phyloP scores from a whole-genome alignment of 2,888 invertebrate species.

The Lomographa bimaculata region DNA sequence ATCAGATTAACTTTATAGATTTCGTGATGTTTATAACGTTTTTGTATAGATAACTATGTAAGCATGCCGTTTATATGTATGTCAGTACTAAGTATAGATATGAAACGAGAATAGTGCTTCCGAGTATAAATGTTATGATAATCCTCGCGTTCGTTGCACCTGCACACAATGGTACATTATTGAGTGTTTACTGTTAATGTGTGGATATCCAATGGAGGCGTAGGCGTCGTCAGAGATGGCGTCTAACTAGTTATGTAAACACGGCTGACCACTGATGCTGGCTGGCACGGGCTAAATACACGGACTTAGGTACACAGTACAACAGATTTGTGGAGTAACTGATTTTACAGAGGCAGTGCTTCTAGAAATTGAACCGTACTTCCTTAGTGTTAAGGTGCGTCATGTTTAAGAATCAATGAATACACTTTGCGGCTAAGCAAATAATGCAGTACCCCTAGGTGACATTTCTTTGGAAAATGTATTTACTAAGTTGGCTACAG shows the following conservation, averaged over 20 bases:
- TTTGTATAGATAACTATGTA: too few species aligned
- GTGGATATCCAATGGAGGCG: conserved; percentile 59
- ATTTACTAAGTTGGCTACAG: too few species aligned
- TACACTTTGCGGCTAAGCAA: too few species aligned
- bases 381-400: background rate
- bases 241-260: conserved; percentile 79
- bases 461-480: background rate
- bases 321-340: conserved; percentile 9
- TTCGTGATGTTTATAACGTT: too few species aligned
- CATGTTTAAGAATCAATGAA: too few species aligned
- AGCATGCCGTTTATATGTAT: too few species aligned
- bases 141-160: conserved; percentile 48
- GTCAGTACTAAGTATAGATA: too few species aligned
- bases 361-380: conserved; percentile 11
- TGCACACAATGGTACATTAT: conserved; percentile 64
- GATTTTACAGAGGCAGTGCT: background rate
- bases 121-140: conserved; percentile 30
- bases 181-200: conserved; percentile 65
- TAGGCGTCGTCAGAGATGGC: conserved; percentile 58
- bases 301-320: conserved; percentile 62
- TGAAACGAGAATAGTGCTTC: conserved; percentile 21
- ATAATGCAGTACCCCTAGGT: too few species aligned
- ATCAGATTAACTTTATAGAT: too few species aligned
- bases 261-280: conserved; percentile 54
- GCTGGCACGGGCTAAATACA: conserved; percentile 52